phyloP scores from a whole-genome alignment of 2,113 vertebrate genomes.

The Regulus satrapa region DNA sequence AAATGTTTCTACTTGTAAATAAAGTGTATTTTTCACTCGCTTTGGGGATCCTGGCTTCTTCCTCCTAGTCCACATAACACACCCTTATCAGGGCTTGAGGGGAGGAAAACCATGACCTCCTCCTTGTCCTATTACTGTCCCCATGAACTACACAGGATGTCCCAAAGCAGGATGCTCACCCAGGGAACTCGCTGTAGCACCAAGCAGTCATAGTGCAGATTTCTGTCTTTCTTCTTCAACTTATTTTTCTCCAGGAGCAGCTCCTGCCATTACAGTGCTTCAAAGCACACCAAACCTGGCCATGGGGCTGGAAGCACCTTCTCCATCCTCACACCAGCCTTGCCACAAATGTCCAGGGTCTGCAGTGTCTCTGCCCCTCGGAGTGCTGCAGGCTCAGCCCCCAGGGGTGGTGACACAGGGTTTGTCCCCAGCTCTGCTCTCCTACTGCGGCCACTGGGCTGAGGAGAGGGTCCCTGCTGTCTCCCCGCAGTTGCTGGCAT shows the following conservation, averaged over 20 bases:
- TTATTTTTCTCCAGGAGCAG: not conserved
- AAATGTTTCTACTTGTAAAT: constrained; percentile 64
- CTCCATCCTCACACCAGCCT: not conserved
- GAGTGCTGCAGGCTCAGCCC: not conserved
- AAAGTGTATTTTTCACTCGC: constrained; percentile 63
- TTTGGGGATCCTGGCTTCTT: accelerated
- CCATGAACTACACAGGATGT: not conserved
- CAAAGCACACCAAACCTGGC: no score
- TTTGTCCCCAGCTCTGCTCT: not conserved
- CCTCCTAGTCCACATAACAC: not conserved
- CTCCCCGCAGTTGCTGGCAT: constrained; percentile 73
- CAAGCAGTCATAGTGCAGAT: not conserved
- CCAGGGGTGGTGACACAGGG: not conserved
- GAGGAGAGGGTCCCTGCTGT: not conserved
- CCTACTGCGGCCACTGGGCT: not conserved
- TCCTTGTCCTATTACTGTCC: not conserved
- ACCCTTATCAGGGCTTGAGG: not conserved
- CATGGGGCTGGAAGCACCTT: accelerated
- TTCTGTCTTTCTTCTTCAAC: not conserved
- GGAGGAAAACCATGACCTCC: not conserved
- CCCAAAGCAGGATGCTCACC: no score
- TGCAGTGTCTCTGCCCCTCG: not conserved
- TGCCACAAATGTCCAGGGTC: not conserved
- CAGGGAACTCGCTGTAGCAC: not conserved
- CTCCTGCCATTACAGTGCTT: not conserved